Evolutionary conservation across 2,888 invertebrate genomes (phyloP).

Genomic region (Tubulanus polymorphus): DNA sequence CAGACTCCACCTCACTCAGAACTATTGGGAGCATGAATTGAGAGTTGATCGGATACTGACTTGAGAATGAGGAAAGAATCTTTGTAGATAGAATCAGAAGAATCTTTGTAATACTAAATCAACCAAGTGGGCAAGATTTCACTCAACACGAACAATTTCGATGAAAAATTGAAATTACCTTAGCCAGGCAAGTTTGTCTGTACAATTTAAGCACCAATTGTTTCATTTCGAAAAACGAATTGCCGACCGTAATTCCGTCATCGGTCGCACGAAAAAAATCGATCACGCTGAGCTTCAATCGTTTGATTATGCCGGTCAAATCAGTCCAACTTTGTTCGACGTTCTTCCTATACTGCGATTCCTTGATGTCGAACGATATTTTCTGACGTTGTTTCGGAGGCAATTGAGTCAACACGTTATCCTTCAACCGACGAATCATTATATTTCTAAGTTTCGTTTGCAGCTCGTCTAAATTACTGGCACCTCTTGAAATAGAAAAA

Average conservation of each 20-base stretch:
- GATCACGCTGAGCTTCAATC: not conserved
- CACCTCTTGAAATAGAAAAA: conserved; percentile 31
- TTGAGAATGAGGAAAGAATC: no score
- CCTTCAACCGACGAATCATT: conserved; percentile 47
- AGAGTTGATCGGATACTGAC: no score
- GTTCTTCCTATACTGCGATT: conserved; percentile 30
- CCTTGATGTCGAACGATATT: conserved; percentile 44
- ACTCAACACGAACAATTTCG: no score
- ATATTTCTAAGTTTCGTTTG: conserved; percentile 29
- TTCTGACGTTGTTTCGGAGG: conserved; percentile 47
- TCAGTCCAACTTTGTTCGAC: conserved; percentile 2
- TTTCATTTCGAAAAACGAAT: conserved; percentile 1
- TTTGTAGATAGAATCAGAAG: no score
- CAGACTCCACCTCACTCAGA: no score
- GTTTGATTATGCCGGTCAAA: not conserved
- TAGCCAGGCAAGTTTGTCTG: conserved; percentile 10
- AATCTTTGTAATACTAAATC: no score
- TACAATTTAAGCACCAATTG: conserved; percentile 9
- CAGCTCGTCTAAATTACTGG: conserved; percentile 44
- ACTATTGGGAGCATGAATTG: no score
- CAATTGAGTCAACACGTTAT: conserved; percentile 41
- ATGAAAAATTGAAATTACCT: no score
- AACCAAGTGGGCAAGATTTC: no score
- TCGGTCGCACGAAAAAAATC: not conserved
- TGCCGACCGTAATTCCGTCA: not conserved